These are phyloP conservation scores for Acanthurus tractus DNA, from an alignment of 2,797 vertebrate species.

Conservation along the genomic window DNA sequence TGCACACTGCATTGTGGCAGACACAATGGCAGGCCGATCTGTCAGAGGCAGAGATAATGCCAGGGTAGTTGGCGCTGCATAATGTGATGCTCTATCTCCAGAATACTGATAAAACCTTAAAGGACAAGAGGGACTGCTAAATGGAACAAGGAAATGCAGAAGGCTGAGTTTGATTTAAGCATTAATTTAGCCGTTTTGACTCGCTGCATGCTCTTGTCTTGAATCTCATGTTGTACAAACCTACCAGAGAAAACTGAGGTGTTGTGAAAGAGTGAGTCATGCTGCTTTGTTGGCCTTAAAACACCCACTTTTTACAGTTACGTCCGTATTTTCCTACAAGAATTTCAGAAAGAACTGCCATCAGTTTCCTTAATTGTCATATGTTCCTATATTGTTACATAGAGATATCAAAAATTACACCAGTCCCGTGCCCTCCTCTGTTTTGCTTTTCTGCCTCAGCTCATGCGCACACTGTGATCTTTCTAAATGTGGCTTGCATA, in stretches of 20 bases:
- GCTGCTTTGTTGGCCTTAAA: conserved; percentile 13
- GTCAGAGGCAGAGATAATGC: conserved; percentile 82
- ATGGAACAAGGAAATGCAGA: conserved; percentile 47
- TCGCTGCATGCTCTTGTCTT: conserved; percentile 11
- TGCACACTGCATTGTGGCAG: conserved; percentile 75
- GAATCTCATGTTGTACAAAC: conserved; percentile 14
- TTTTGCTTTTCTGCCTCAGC: conserved; percentile 20
- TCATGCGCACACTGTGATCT: background rate
- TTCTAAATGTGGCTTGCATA: conserved; percentile 18
- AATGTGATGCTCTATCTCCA: conserved; percentile 77
- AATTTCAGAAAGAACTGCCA: background rate
- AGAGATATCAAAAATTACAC: conserved; percentile 3
- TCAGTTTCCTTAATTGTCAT: background rate
- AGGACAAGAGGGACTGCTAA: conserved; percentile 66
- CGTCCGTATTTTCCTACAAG: too few species aligned
- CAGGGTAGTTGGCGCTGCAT: conserved; percentile 80
- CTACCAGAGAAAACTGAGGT: conserved; percentile 5
- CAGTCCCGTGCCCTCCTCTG: background rate
- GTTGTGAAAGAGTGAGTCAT: conserved; percentile 34
- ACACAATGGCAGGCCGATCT: conserved; percentile 80
- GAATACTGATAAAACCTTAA: conserved; percentile 81
- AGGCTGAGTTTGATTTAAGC: conserved; percentile 28
- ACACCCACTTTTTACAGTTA: background rate
- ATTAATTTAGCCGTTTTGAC: conserved; percentile 25
- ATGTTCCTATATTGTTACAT: background rate